Evolutionary conservation across 37 sponge, comb jelly and placozoan species (phyloP).

Genomic region (Amphimedon queenslandica): DNA sequence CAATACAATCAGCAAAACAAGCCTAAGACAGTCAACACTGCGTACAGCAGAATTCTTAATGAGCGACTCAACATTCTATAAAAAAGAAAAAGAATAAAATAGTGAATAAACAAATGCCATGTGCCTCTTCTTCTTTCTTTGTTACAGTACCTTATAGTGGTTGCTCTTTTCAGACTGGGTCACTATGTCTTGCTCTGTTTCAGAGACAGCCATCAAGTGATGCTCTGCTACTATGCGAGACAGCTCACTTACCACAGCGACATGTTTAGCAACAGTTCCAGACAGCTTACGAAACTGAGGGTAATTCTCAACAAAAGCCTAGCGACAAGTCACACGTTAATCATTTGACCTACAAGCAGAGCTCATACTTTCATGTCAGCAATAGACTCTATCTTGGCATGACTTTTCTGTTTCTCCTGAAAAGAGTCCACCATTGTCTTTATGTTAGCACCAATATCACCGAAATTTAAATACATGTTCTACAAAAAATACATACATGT

Average conservation of each 20-base stretch:
- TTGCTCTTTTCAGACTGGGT: slow-evolving; percentile 41
- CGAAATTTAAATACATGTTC: slow-evolving; percentile 95
- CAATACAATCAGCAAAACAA: slow-evolving; percentile 72
- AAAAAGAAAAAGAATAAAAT: too few species aligned
- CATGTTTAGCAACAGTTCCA: slow-evolving; percentile 94
- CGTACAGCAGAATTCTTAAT: slow-evolving; percentile 45
- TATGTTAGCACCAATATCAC: slow-evolving; percentile 93
- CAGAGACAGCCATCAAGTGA: slow-evolving; percentile 81
- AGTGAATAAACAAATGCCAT: background rate
- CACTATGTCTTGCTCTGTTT: slow-evolving; percentile 85
- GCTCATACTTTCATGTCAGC: slow-evolving; percentile 91
- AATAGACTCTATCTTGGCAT: slow-evolving; percentile 84
- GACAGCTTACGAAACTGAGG: slow-evolving; percentile 93
- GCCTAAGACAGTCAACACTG: slow-evolving; percentile 63
- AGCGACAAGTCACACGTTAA: background rate
- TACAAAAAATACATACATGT: background rate
- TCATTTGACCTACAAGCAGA: background rate
- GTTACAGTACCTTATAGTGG: slow-evolving; percentile 14
- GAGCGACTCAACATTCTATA: slow-evolving; percentile 46
- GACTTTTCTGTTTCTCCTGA: slow-evolving; percentile 80
- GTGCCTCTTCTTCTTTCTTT: background rate
- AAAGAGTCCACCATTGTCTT: slow-evolving; percentile 85
- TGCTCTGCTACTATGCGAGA: slow-evolving; percentile 69
- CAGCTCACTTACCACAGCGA: slow-evolving; percentile 91
- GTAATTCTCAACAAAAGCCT: slow-evolving; percentile 93